Percentiles rank a stretch among this genome's conserved stretches.
Evolutionary conservation across 2,888 invertebrate genomes (phyloP).

Genomic region (Abrostola tripartita): DNA sequence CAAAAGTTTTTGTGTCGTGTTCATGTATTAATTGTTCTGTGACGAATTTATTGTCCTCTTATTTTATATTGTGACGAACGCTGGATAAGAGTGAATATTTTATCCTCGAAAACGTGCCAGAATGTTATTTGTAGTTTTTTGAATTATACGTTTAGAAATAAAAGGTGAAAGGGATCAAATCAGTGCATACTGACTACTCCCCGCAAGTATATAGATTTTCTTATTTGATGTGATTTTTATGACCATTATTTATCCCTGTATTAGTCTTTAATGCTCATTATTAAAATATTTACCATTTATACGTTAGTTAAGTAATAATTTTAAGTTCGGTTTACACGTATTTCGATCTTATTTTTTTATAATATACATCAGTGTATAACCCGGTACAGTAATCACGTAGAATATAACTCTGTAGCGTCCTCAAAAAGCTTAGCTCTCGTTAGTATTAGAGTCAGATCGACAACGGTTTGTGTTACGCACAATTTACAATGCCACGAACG

Average conservation of each 20-base stretch:
- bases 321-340: slow-evolving; percentile 77
- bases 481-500: slow-evolving; percentile 66
- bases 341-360: slow-evolving; percentile 72
- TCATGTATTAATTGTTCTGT: slow-evolving; percentile 72
- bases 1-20: slow-evolving; percentile 75
- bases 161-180: slow-evolving; percentile 73
- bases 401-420: slow-evolving; percentile 66
- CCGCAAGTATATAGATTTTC: slow-evolving; percentile 68
- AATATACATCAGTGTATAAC: slow-evolving; percentile 66
- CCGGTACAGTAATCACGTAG: slow-evolving; percentile 73
- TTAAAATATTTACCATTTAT: slow-evolving; percentile 85
- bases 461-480: slow-evolving; percentile 78
- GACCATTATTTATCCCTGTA: slow-evolving; percentile 84
- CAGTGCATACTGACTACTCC: slow-evolving; percentile 67
- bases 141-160: slow-evolving; percentile 75
- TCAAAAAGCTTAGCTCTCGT: slow-evolving; percentile 71
- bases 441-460: slow-evolving; percentile 63
- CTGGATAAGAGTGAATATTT: slow-evolving; percentile 68
- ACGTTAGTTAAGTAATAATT: slow-evolving; percentile 78
- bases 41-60: slow-evolving; percentile 79
- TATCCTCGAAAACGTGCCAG: slow-evolving; percentile 85
- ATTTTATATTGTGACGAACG: slow-evolving; percentile 72
- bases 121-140: slow-evolving; percentile 83
- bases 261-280: slow-evolving; percentile 86
- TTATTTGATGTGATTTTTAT: slow-evolving; percentile 79